These are phyloP conservation scores for Ellobius talpinus DNA, from an alignment of 2,113 vertebrate genomes.

Conservation along the genomic window DNA sequence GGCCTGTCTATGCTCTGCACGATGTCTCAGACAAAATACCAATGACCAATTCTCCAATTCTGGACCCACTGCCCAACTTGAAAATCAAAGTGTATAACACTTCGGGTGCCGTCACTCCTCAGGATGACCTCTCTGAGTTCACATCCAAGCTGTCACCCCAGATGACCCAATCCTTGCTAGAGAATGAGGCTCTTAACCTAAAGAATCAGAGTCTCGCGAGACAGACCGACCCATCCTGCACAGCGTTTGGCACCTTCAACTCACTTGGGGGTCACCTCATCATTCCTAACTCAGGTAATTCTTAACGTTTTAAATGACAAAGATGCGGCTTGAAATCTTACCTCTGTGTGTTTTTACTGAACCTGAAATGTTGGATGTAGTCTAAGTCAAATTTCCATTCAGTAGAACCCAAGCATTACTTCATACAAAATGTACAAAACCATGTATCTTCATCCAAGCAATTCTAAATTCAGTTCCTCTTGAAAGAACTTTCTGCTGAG, in stretches of 20 bases:
- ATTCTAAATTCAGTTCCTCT: constrained; percentile 50
- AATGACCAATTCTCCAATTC: constrained; percentile 97
- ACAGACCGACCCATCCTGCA: constrained; percentile 94
- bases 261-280: constrained; percentile 97
- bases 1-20: constrained; percentile 95
- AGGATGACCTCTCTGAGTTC: constrained; percentile 94
- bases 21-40: constrained; percentile 97
- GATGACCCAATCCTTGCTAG: constrained; percentile 93
- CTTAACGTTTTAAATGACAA: not conserved
- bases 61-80: constrained; percentile 96
- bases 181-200: constrained; percentile 93
- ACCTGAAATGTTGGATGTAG: constrained; percentile 16
- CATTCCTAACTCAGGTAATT: constrained; percentile 95
- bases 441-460: constrained; percentile 12
- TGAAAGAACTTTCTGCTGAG: constrained; percentile 58
- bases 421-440: constrained; percentile 19
- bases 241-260: constrained; percentile 95
- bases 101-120: constrained; percentile 93
- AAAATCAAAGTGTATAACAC: constrained; percentile 98
- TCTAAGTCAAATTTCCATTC: not conserved
- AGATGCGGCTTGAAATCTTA: not conserved
- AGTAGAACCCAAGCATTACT: not conserved
- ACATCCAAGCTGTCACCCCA: constrained; percentile 95
- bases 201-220: constrained; percentile 94
- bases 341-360: not conserved